A percentile compares a stretch with the other conserved stretches of the same genome.
Conservation (phyloP, 2,888 invertebrate genomes). For the Leptarthrus brevirostris region DNA sequence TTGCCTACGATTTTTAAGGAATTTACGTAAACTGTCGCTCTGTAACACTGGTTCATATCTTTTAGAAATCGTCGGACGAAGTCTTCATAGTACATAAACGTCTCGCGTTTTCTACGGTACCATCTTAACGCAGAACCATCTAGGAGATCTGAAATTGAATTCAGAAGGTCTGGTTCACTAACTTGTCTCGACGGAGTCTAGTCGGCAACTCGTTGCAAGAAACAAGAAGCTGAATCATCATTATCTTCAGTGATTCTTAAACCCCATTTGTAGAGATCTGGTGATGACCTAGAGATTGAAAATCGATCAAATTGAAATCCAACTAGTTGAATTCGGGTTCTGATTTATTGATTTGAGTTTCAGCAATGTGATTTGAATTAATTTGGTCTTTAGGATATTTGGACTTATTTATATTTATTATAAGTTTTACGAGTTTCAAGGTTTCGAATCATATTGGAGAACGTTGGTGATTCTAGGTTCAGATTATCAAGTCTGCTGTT, state of each 20-base stretch:
- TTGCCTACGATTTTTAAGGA: neutral
- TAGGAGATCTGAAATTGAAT: neutral
- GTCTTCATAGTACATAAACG: neutral
- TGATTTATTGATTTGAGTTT: too few relatives aligned
- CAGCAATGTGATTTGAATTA: too few relatives aligned
- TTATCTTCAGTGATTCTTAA: neutral
- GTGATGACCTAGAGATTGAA: neutral
- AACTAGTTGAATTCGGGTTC: too few relatives aligned
- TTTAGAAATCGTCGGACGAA: neutral
- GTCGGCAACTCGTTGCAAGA: neutral
- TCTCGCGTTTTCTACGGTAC: neutral
- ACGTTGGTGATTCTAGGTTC: too few relatives aligned
- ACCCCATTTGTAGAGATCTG: neutral
- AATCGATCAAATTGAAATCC: too few relatives aligned
- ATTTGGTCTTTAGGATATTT: too few relatives aligned
- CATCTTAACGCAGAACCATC: neutral
- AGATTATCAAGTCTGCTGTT: too few relatives aligned
- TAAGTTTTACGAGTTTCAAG: too few relatives aligned
- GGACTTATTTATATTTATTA: too few relatives aligned
- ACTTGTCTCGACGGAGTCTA: neutral
- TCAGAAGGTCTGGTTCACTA: neutral
- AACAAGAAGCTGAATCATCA: neutral
- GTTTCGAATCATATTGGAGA: too few relatives aligned
- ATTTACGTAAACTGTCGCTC: neutral
- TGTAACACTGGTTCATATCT: neutral